Base-by-base conservation (phyloP, 2,113 vertebrate species). In the Pelobates fuscus region DNA sequence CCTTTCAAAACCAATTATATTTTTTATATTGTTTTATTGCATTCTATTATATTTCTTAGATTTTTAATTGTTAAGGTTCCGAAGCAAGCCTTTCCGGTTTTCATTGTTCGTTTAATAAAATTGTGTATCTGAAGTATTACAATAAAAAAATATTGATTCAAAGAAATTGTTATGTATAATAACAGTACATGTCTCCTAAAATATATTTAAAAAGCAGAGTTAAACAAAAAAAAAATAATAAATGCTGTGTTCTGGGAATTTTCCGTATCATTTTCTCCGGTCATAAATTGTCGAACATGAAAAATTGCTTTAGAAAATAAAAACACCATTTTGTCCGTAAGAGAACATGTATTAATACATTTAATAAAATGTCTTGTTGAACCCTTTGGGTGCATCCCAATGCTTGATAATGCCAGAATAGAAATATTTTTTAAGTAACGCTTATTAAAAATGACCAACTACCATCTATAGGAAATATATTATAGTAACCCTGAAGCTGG, bases 401-500 rank as follows among this genome's bases (percentile, higher is more conserved):
- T 37, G 32, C 32, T 37, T 37, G 10, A 37, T 37, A 10, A 37
- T 37, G 5, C 5, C 32, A 37, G 1, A 6, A 10, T 18, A 27
- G 7, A 63, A 32, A 32, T 29, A 32, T n/a, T 32, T 37, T n/a
- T 30, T 5, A 32, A 63, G 15, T n/a, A 44, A 27, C 7, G 57
- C 23, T 27, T 75, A 44, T 43, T 71, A 52, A 63, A 71, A 25
- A 49, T 21, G 41, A 71, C 57, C 55, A 1, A 8, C 18, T 58
- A 5, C 25, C 11, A 29, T 67, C 21, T 44, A 21, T 55, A 25
- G 62, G 52, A 44, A 67, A 67, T 25, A 5, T 21, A 11, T 55
- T 43, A 59, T 55, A 44, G 26, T 57, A 30, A 54, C 63, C 43
- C 29, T 59, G 27, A 59, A 59, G 37, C 25, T 29, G 72, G 67